phyloP scores from a whole-genome alignment of 2,113 vertebrate species.

The Psilopsiagon aymara region DNA sequence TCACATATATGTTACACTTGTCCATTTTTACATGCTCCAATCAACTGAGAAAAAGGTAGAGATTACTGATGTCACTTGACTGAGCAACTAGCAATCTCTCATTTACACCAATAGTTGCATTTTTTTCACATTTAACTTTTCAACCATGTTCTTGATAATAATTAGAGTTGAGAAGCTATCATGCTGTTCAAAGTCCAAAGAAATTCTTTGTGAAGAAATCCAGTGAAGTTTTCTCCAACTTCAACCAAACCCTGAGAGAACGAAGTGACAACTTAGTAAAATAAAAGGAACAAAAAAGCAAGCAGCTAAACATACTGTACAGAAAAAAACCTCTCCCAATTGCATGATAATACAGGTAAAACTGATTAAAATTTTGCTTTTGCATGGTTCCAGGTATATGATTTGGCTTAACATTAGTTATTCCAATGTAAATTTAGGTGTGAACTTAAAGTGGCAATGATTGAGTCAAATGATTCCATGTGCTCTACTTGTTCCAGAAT shows the following conservation, averaged over 20 bases:
- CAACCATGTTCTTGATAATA: neutral
- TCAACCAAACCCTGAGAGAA: neutral
- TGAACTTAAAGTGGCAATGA: neutral
- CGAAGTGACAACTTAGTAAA: neutral
- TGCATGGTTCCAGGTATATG: neutral
- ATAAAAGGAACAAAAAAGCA: neutral
- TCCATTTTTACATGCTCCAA: neutral
- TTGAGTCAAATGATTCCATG: neutral
- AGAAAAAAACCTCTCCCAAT: neutral
- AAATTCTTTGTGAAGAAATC: neutral
- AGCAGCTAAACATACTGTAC: neutral
- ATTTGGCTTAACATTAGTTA: neutral
- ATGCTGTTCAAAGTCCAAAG: neutral
- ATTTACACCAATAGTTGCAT: neutral
- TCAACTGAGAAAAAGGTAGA: neutral
- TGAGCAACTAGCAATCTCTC: neutral
- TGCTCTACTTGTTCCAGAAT: neutral
- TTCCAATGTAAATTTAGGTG: neutral
- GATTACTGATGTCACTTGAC: neutral
- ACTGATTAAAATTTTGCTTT: neutral
- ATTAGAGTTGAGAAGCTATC: neutral
- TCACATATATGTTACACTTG: neutral
- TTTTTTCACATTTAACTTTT: conserved; percentile 1
- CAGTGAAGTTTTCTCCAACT: neutral
- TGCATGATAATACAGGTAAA: neutral